A percentile compares a stretch with the other conserved stretches of the same genome.
phyloP scores from a whole-genome alignment of 1,140 invertebrate genomes.

The Zaprionus gabonicus region DNA sequence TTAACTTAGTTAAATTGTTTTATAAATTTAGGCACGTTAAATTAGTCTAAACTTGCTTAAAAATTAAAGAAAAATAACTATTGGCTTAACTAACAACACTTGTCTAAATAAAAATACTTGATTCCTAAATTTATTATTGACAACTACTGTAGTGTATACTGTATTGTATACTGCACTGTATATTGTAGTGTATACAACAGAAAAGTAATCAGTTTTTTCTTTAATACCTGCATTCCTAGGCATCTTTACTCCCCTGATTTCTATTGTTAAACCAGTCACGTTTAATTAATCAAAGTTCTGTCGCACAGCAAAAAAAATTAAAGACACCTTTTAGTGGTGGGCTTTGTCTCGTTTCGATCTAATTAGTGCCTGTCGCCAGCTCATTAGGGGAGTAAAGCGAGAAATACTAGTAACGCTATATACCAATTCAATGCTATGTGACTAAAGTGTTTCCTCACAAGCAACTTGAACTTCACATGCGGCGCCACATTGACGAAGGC shows the following conservation, averaged over 20 bases:
- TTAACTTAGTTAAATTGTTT: not conserved
- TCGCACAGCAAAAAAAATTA: not conserved
- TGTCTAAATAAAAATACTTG: too few relatives aligned
- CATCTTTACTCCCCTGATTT: not conserved
- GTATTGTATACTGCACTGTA: too few relatives aligned
- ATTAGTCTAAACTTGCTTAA: not conserved
- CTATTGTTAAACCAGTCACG: slow-evolving; percentile 1
- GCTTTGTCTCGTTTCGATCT: not conserved
- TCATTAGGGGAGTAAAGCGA: slow-evolving; percentile 11
- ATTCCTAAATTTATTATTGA: too few relatives aligned
- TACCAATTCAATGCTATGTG: not conserved
- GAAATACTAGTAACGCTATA: not conserved
- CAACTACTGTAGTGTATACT: too few relatives aligned
- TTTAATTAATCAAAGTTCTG: slow-evolving; percentile 9
- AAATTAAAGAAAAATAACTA: not conserved
- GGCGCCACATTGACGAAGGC: slow-evolving; percentile 57
- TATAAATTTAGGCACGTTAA: not conserved
- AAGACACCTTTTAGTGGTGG: slow-evolving; percentile 22
- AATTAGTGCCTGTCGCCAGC: slow-evolving; percentile 40
- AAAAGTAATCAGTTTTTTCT: too few relatives aligned
- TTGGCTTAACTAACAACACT: too few relatives aligned
- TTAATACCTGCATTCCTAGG: not conserved
- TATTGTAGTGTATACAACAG: not conserved
- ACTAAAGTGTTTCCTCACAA: slow-evolving; percentile 13
- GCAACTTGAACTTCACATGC: slow-evolving; percentile 26